A percentile compares a stretch with the other conserved stretches of the same genome.
Evolutionary conservation across 2,797 vertebrate genomes (phyloP).

Genomic region (Sebastes oblongus): DNA sequence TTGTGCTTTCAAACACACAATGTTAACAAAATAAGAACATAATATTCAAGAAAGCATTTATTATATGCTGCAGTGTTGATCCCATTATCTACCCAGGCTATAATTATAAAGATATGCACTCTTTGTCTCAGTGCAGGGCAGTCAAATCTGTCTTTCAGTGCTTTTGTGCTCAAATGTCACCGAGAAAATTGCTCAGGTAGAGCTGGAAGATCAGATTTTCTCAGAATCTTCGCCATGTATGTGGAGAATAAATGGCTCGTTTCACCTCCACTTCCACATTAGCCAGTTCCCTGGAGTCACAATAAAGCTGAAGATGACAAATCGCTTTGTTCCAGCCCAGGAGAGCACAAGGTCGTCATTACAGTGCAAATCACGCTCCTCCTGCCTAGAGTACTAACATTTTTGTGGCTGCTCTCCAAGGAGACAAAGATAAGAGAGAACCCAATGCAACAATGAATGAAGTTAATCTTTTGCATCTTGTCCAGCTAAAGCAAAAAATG

Average conservation of each 20-base stretch:
- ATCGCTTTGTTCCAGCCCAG: slow-evolving; percentile 46
- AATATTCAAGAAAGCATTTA: background rate
- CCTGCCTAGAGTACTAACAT: slow-evolving; percentile 57
- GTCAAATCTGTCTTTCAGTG: background rate
- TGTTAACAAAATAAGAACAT: slow-evolving; percentile 8
- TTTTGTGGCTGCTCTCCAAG: slow-evolving; percentile 40
- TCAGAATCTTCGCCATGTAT: background rate
- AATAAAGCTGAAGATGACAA: slow-evolving; percentile 67
- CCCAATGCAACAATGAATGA: slow-evolving; percentile 14
- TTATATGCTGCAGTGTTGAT: slow-evolving; percentile 8
- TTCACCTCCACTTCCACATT: slow-evolving; percentile 53
- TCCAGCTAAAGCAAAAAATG: slow-evolving; percentile 38
- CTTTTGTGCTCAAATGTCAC: slow-evolving; percentile 12
- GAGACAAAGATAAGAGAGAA: slow-evolving; percentile 40
- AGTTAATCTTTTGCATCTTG: slow-evolving; percentile 42
- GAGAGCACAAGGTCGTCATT: slow-evolving; percentile 63
- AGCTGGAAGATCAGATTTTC: slow-evolving; percentile 6
- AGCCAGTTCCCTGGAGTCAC: slow-evolving; percentile 50
- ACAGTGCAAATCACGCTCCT: slow-evolving; percentile 52
- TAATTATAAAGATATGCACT: slow-evolving; percentile 14
- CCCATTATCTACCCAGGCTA: slow-evolving; percentile 3
- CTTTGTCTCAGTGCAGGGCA: slow-evolving; percentile 6
- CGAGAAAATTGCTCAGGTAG: slow-evolving; percentile 15
- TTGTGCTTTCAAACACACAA: background rate
- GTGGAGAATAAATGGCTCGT: slow-evolving; percentile 25